Base-by-base conservation (phyloP, 2,797 vertebrate species). In the Sebastes aleutianus region DNA sequence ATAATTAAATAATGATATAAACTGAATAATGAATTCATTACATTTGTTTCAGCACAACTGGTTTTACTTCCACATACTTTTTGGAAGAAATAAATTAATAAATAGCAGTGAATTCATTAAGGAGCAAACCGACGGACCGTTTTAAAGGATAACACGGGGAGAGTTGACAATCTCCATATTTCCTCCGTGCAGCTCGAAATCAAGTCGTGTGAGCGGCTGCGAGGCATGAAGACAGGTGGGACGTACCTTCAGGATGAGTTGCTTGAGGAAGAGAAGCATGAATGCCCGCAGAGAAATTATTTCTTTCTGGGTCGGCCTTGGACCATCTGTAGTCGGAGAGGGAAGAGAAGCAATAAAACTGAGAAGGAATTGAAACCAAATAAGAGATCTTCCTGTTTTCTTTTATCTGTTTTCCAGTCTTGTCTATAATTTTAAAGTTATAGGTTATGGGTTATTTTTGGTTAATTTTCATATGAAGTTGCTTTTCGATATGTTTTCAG, bases 191-290 rank as follows among this genome's bases (percentile, higher is more conserved):
- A 64, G 73, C 64, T 83, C 50, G 59, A 65, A 61, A 71, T 82
- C 75, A 74, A 82, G 74, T 54, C 1, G 0, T 32, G 77, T 59
- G 58, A 75, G 63, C 29, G 63, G 70, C 84, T 85, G 75, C 10
- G 70, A 88, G 84, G 88, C 70, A 78, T 81, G 80, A 84, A 82
- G 83, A 83, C 87, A 86, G 83, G 74, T 84, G 83, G 74, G 76
- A 81, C 57, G 90, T 95, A 99, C 99, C 97, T 99, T 99, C 93
- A 98, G 97, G 86, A 99, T 98, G 66, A 99, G 95, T 72, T 99
- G 99, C 83, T 99, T 99, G 92, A 99, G 94, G 80, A 99, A 99
- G 92, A 99, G 97, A 89, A 99, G 91, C 89, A 99, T 96, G 90
- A 97, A 98, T 0, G 97, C 98, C 90, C 98, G 93, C 70, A 99